Percentiles rank a stretch among this genome's conserved stretches.
These are phyloP conservation scores for Peromyscus attwateri DNA, from an alignment of 2,797 vertebrate species.

Conservation along the genomic window DNA sequence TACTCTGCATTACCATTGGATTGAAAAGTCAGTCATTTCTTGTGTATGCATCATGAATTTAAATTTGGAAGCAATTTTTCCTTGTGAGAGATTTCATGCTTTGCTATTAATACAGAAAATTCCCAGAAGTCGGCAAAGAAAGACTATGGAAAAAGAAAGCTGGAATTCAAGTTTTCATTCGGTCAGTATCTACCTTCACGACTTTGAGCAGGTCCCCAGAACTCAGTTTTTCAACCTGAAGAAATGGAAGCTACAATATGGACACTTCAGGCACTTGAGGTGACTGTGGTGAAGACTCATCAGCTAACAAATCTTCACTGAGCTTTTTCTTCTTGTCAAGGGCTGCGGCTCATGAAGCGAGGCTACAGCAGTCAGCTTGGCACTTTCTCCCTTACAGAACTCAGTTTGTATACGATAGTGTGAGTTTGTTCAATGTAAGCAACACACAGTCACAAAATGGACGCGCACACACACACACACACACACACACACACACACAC, in stretches of 20 bases:
- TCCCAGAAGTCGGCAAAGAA: conserved; percentile 67
- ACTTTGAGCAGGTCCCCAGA: not conserved
- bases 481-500: not conserved
- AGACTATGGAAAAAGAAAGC: conserved; percentile 56
- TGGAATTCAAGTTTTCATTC: conserved; percentile 21
- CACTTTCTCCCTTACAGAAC: not conserved
- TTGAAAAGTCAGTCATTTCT: conserved; percentile 81
- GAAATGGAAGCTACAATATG: not conserved
- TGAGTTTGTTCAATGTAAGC: not conserved
- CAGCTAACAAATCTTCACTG: not conserved
- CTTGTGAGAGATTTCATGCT: conserved; percentile 79
- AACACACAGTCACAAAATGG: not conserved
- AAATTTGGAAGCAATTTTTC: conserved; percentile 80
- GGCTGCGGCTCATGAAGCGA: not conserved
- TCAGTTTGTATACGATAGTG: not conserved
- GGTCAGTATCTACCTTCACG: not conserved
- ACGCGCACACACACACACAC: not conserved
- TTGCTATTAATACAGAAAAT: conserved; percentile 74
- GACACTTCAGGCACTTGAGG: not conserved
- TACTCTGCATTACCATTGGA: conserved; percentile 68
- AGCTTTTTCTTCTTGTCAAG: not conserved
- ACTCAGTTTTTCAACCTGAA: not conserved
- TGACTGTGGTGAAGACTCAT: not conserved
- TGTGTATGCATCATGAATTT: conserved; percentile 78
- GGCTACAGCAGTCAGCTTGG: not conserved